Percentiles rank a stretch among this genome's conserved stretches.
phyloP scores from a whole-genome alignment of 1,140 invertebrate genomes.

The Epicauta chinensis region DNA sequence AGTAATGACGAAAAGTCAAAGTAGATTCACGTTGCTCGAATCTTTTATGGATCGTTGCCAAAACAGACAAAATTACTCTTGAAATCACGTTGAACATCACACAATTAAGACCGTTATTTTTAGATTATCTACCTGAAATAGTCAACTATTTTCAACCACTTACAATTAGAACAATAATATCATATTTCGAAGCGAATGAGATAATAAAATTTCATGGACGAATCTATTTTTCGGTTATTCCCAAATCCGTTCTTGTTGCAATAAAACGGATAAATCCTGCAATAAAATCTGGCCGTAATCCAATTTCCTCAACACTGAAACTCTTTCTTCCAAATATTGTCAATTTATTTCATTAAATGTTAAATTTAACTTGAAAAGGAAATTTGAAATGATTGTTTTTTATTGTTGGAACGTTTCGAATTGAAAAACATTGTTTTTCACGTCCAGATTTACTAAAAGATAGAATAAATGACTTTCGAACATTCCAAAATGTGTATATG shows the following conservation, averaged over 20 bases:
- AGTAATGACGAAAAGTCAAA: constrained; percentile 5
- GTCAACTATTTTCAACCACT: not conserved
- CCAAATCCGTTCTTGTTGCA: not conserved
- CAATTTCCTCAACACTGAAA: too few species aligned
- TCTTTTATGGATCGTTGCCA: constrained; percentile 8
- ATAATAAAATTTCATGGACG: too few species aligned
- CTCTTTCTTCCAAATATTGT: too few species aligned
- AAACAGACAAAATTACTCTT: constrained; percentile 3
- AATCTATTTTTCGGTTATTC: too few species aligned
- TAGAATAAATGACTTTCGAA: constrained; percentile 11
- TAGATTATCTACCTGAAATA: constrained; percentile 5
- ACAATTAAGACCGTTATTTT: constrained; percentile 1
- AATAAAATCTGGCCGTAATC: constrained; percentile 2
- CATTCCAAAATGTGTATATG: not conserved
- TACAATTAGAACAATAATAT: not conserved
- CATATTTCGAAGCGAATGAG: too few species aligned
- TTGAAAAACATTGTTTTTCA: constrained; percentile 13
- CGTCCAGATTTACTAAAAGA: not conserved
- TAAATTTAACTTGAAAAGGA: constrained; percentile 1
- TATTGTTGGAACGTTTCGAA: constrained; percentile 3
- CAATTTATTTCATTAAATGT: too few species aligned
- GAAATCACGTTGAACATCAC: not conserved
- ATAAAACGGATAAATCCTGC: constrained; percentile 6
- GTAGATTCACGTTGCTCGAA: not conserved
- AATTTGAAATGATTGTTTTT: constrained; percentile 4